These are phyloP conservation scores for Fragum fragum DNA, from an alignment of 2,888 invertebrate genomes.

Conservation along the genomic window DNA sequence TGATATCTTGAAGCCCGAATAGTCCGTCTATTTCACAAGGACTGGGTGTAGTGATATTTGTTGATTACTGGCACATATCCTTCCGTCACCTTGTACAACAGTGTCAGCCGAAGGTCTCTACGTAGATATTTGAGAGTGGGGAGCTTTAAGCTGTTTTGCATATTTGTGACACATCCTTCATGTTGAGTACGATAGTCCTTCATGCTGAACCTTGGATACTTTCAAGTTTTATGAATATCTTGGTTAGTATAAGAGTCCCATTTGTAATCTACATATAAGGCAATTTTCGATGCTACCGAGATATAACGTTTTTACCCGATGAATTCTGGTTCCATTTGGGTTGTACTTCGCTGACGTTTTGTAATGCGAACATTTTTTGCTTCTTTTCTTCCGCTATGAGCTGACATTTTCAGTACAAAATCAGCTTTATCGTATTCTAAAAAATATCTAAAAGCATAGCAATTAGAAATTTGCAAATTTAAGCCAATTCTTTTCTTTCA, in stretches of 20 bases:
- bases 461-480: too few relatives aligned
- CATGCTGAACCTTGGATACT: conserved; percentile 44
- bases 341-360: too few relatives aligned
- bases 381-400: too few relatives aligned
- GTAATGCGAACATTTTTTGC: too few relatives aligned
- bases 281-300: too few relatives aligned
- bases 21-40: conserved; percentile 15
- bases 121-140: conserved; percentile 23
- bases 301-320: too few relatives aligned
- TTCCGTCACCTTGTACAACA: conserved; percentile 33
- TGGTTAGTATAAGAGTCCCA: conserved; percentile 53
- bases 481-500: too few relatives aligned
- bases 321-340: too few relatives aligned
- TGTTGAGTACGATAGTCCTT: conserved; percentile 23
- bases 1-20: conserved; percentile 29
- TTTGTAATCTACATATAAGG: too few relatives aligned
- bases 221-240: conserved; percentile 53
- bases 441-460: too few relatives aligned
- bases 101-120: not conserved
- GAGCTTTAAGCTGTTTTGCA: conserved; percentile 39
- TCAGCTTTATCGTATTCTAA: too few relatives aligned
- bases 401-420: too few relatives aligned
- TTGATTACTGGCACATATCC: conserved; percentile 22
- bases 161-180: conserved; percentile 31
- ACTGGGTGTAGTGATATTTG: not conserved